phyloP scores from a whole-genome alignment of 1,140 invertebrate species.

The Macrobrachium nipponense region DNA sequence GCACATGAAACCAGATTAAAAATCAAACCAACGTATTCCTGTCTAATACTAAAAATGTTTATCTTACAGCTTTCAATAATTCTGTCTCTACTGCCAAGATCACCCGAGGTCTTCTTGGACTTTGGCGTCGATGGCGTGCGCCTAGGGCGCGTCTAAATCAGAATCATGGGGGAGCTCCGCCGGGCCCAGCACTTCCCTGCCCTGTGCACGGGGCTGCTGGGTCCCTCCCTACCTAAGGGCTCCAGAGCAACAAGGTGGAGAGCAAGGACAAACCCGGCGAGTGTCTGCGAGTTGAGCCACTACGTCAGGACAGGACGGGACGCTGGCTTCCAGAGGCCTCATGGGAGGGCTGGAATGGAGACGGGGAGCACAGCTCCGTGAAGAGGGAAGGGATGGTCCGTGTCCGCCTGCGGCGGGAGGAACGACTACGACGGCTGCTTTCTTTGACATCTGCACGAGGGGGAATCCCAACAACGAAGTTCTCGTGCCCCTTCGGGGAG shows the following conservation, averaged over 20 bases:
- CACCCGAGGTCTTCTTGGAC: not conserved
- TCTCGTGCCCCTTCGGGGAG: constrained; percentile 11
- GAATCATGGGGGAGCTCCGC: not conserved
- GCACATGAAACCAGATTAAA: not conserved
- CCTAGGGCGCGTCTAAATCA: constrained; percentile 3
- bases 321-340: not conserved
- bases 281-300: constrained; percentile 5
- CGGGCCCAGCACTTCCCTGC: constrained; percentile 1
- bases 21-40: too few species aligned
- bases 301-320: not conserved
- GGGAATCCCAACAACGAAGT: constrained; percentile 4
- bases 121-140: not conserved
- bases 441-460: constrained; percentile 5
- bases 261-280: constrained; percentile 10
- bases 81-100: not conserved
- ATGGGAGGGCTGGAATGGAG: constrained; percentile 9
- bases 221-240: constrained; percentile 4
- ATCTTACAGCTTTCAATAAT: not conserved
- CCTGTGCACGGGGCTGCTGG: not conserved
- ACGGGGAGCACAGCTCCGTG: not conserved
- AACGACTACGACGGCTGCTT: not conserved
- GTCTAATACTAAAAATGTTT: not conserved
- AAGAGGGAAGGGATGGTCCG: constrained; percentile 11
- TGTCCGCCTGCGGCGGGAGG: constrained; percentile 3
- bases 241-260: constrained; percentile 5